Evolutionary conservation across 2,113 vertebrate genomes (phyloP), one percentile per base, ranked within the genome.

Genomic region (Limanda limanda): DNA sequence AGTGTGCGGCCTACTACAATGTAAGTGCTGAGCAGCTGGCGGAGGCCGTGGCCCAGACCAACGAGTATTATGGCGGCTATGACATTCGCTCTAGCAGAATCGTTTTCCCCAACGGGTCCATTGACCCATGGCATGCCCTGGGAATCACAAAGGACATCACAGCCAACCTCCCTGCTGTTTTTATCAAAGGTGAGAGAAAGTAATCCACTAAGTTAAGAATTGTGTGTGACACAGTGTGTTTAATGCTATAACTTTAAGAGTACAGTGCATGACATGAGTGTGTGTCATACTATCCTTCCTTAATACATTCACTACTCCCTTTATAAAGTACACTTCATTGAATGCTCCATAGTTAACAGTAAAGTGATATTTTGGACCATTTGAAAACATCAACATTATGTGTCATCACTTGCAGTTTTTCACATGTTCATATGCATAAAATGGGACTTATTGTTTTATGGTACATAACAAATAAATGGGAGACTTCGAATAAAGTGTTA

Each of bases 41-140:
- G 0, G 74, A 90, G 0, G 35, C 89, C 1, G 20, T 93, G 59
- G 82, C 79, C 31, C 56, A 93, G 52, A 94, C 92, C 83, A 94
- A 93, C 1, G 89, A 92, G 60, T 84, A 89, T 35, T 95, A 91
- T 5, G 88, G 94, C 0, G 85, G 81, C 70, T 91, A 94, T 10
- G 62, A 91, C 61, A 84, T 93, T 27, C 23, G 66, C 31, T 82
- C 76, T 42, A 88, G 74, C 67, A 89, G 88, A 31, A 94, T 94
- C 0, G 73, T 94, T 31, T 93, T 96, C 86, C 92, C 92, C 4
- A 94, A 92, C 3, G 92, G 91, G 5, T 92, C 93, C 52, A 85
- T 92, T 54, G 94, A 94, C 59, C 91, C 91, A 14, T 95, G 92
- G 92, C 90, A 94, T 2, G 84, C 87, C 25, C 42, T 94, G 62